Base-by-base conservation (phyloP, 2,113 vertebrate genomes). In the Willisornis vidua region DNA sequence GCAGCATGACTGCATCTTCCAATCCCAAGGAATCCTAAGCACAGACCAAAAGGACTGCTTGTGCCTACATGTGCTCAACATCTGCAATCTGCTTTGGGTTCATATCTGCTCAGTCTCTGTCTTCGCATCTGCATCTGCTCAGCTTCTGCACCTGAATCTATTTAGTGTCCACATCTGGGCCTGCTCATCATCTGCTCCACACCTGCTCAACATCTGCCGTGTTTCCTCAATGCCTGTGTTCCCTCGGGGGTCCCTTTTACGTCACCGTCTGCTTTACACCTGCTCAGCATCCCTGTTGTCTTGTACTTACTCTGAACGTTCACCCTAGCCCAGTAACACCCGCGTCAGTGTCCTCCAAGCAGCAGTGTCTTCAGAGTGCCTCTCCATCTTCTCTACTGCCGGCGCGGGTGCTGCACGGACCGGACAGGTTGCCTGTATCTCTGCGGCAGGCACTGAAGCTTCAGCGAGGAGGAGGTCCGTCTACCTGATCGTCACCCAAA, bases 41-140 rank as follows among this genome's bases (percentile, higher is more conserved):
- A 45, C 43, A 92, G 57, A 58, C 61, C 2, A 3, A 87, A 90
- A 49, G 17, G 18, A 73, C 22, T 35, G 61, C 62, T 76, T 68
- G 46, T 83, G 76, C 76, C 86, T 68, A 39, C 86, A 92, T 62
- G 61, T 93, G 94, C 85, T 92, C 85, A 72, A 86, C 93, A 94
- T 79, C 79, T 94, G 90, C 88, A 63, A 1, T 81, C 68, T 85
- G 70, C 92, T 74, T 23, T 24, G 82, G 20, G 51, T 77, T 93
- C 73, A 24, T 1, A 39, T 87, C 95, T 95, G 87, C 45, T 96
- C 92, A 92, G 85, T 62, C 84, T 97, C 91, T 88, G 82, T 86
- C 84, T 91, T 58, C 72, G 85, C 88, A 96, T 85, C 89, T 88
- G 79, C 79, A 97, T 85, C 89, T 88, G 79, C 76, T 96, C 77